Evolutionary conservation across 2,797 vertebrate species (phyloP).

Genomic region (Pangasius mekongensis): DNA sequence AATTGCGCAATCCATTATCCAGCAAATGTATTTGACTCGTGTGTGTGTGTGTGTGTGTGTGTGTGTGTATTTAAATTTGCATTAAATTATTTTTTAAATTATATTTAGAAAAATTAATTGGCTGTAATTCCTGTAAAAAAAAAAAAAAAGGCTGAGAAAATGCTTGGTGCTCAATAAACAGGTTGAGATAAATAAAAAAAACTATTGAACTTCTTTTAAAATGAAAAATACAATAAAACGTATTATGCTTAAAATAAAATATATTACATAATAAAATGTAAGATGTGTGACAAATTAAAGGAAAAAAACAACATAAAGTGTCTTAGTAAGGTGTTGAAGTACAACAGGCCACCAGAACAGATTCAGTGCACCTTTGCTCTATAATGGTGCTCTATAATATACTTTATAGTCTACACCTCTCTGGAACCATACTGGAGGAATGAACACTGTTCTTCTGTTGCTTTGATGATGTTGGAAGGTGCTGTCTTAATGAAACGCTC

Average conservation of each 20-base stretch:
- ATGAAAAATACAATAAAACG: neutral
- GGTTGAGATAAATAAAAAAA: neutral
- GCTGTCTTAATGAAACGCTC: neutral
- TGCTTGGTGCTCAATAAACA: neutral
- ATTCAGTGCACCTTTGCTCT: neutral
- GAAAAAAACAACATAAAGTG: neutral
- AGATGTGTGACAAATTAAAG: too few relatives aligned
- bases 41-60: too few relatives aligned
- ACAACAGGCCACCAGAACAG: neutral
- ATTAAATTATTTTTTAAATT: too few relatives aligned
- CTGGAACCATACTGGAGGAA: neutral
- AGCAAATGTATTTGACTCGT: neutral
- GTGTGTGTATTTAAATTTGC: too few relatives aligned
- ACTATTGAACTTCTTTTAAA: neutral
- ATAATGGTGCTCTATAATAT: too few relatives aligned
- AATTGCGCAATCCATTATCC: neutral
- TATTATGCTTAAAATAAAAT: neutral
- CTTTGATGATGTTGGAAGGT: neutral
- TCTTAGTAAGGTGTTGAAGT: neutral
- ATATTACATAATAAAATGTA: too few relatives aligned
- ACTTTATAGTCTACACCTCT: neutral
- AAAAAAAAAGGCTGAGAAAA: neutral
- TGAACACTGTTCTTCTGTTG: neutral
- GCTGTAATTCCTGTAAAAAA: too few relatives aligned
- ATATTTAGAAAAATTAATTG: neutral